Conservation (phyloP, 2,888 invertebrate genomes). For the Ectemnius lituratus region DNA sequence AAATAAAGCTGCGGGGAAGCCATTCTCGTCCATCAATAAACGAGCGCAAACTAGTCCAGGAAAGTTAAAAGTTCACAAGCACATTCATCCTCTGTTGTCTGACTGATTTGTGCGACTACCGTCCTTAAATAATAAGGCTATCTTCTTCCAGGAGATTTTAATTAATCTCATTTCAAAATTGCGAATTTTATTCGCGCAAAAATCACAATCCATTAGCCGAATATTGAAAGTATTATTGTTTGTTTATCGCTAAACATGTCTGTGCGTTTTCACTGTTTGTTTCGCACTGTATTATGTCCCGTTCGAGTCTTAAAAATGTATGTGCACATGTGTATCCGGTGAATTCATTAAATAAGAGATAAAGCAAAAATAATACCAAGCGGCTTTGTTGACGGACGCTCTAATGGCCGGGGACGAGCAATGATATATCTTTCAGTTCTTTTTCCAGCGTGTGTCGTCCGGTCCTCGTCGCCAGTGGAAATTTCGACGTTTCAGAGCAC, state of each 20-base stretch:
- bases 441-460: slow-evolving; percentile 11
- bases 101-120: too few relatives aligned
- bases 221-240: too few relatives aligned
- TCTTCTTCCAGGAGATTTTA: background rate
- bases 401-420: slow-evolving; percentile 41
- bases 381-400: slow-evolving; percentile 32
- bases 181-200: background rate
- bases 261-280: slow-evolving; percentile 31
- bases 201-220: background rate
- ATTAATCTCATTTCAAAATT: background rate
- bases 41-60: background rate
- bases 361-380: slow-evolving; percentile 55
- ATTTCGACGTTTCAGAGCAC: slow-evolving; percentile 18
- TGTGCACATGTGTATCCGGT: slow-evolving; percentile 3
- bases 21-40: background rate
- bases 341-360: slow-evolving; percentile 57
- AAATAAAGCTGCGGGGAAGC: background rate
- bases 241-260: slow-evolving; percentile 18
- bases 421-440: slow-evolving; percentile 15
- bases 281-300: slow-evolving; percentile 23
- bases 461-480: background rate
- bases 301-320: background rate
- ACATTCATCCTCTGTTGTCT: too few relatives aligned
- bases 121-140: background rate
- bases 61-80: too few relatives aligned